Base-by-base conservation (phyloP, 2,113 vertebrate species). In the Megaleporinus macrocephalus region DNA sequence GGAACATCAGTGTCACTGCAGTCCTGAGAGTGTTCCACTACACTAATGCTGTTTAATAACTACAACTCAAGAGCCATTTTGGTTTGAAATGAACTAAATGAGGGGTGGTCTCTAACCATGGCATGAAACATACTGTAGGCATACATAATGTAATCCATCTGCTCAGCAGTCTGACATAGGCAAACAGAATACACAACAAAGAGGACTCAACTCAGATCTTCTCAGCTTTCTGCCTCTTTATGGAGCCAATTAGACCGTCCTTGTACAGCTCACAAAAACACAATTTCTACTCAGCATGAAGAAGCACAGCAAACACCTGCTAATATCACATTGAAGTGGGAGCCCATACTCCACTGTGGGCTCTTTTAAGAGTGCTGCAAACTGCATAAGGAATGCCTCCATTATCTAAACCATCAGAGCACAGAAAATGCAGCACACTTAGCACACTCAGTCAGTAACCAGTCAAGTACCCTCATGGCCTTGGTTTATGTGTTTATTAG, bases 341-440 rank as follows among this genome's bases (percentile, higher is more conserved):
- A 12, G n/a, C 13, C 57, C 15, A 26, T 57, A 44, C 29, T 41
- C 51, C 33, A 27, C 15, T 44, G 66, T 44, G 16, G 27, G 30
- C 53, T 69, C 63, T 16, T 66, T 66, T 69, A 41, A n/a, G 30
- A 69, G 33, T 33, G 33, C 0, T 1, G 65, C 18, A n/a, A 69
- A 69, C 18, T 59, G 49, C 51, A 70, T 22, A 70, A 47, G 11
- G 20, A 22, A 70, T 24, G 41, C 20, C 5, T 51, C 0, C 5
- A 57, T 44, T 59, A 41, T 69, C 18, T 13, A 36, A 68, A 68
- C 65, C 65, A 68, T 22, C 65, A 68, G 29, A 69, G 1, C 36
- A 66, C 61, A 78, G 22, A 69, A 78, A 69, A 53, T 36, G 51
- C n/a, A 70, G 0, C 11, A 20, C 16, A 79, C 22, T 41, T 70